These are phyloP conservation scores for Cnemophilus loriae DNA, from an alignment of 2,113 vertebrate species.

Conservation along the genomic window DNA sequence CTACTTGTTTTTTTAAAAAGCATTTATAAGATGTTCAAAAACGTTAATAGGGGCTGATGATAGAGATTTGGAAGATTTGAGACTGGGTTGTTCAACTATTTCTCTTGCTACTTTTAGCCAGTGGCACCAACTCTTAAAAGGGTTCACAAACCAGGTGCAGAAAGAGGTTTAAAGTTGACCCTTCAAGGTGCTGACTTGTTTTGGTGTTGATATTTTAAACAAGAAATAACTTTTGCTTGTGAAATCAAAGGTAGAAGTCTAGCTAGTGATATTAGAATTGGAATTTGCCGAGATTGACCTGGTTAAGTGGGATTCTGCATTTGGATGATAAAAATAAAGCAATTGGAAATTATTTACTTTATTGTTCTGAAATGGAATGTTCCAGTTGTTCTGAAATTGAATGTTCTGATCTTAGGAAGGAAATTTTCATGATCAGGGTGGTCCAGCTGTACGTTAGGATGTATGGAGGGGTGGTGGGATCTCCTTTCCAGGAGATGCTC, in stretches of 20 bases:
- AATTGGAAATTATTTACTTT: background rate
- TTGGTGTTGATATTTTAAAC: background rate
- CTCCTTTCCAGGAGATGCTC: background rate
- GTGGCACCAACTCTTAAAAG: background rate
- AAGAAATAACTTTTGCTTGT: background rate
- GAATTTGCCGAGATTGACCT: background rate
- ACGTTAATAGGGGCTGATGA: background rate
- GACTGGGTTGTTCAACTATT: background rate
- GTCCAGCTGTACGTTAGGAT: background rate
- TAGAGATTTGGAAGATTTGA: background rate
- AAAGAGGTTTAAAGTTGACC: background rate
- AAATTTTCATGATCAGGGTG: background rate
- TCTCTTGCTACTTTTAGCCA: background rate
- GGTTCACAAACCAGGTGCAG: background rate
- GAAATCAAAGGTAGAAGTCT: background rate
- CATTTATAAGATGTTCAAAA: background rate
- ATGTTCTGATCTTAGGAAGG: background rate
- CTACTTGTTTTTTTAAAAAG: fast-evolving
- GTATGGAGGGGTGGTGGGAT: background rate
- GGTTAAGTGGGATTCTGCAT: background rate
- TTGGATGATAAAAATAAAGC: background rate
- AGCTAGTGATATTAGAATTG: background rate
- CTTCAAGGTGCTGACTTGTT: background rate
- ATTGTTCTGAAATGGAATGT: background rate
- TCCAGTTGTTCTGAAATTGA: background rate